These are phyloP conservation scores for Laticauda laticaudata DNA, from an alignment of 2,113 vertebrate genomes.

Conservation along the genomic window DNA sequence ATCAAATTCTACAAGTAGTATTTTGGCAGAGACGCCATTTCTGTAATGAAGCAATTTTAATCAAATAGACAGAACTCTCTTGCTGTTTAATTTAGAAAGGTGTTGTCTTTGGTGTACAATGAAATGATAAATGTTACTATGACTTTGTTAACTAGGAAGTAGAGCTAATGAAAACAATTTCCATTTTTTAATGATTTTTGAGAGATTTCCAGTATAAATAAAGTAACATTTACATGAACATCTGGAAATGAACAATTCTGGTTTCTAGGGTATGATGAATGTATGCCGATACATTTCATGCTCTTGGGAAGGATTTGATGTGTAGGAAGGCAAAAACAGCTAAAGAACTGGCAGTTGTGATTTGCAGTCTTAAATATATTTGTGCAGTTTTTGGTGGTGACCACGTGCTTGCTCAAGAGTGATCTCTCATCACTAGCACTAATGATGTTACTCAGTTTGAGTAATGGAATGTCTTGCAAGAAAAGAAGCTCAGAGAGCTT, in stretches of 20 bases:
- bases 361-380: neutral
- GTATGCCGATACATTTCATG: neutral
- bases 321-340: neutral
- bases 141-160: neutral
- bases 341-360: neutral
- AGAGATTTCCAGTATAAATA: neutral
- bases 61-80: neutral
- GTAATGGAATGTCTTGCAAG: neutral
- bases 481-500: neutral
- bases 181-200: neutral
- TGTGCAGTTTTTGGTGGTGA: neutral
- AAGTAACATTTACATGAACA: neutral
- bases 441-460: neutral
- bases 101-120: neutral
- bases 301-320: neutral
- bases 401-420: neutral
- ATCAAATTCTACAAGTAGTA: neutral
- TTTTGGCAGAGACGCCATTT: neutral
- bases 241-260: neutral
- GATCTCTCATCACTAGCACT: neutral
- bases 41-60: neutral
- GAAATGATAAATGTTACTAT: neutral
- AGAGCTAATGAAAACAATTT: neutral
- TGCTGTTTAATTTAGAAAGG: neutral
- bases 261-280: neutral